Evolutionary conservation across 2,113 vertebrate species (phyloP).

Genomic region (Prochilodus magdalenae): DNA sequence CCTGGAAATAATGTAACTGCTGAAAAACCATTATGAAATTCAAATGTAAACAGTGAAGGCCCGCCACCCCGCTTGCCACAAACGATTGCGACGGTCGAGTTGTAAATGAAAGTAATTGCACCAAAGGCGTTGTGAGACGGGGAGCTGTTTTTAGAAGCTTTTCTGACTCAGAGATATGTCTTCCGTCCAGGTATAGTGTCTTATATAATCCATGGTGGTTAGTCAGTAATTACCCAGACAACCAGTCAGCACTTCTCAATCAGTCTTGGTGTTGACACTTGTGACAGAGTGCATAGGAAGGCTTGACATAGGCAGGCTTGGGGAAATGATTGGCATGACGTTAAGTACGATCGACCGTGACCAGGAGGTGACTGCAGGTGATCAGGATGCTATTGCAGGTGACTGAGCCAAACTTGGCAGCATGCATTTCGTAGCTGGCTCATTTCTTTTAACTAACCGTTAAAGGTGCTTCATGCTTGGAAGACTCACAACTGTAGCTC

Average conservation of each 20-base stretch:
- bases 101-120: background rate
- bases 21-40: conserved; percentile 15
- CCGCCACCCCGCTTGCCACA: background rate
- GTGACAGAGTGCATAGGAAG: conserved; percentile 63
- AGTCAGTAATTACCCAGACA: conserved; percentile 72
- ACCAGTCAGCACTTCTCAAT: conserved; percentile 77
- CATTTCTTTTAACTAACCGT: background rate
- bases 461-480: background rate
- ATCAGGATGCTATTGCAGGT: conserved; percentile 14
- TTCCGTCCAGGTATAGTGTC: conserved; percentile 65
- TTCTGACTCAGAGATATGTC: conserved; percentile 47
- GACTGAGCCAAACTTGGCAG: background rate
- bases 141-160: conserved; percentile 43
- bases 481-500: background rate
- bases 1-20: conserved; percentile 25
- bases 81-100: background rate
- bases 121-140: background rate
- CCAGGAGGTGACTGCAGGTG: conserved; percentile 16
- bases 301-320: conserved; percentile 56
- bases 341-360: conserved; percentile 18
- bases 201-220: conserved; percentile 70
- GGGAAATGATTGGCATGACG: conserved; percentile 37
- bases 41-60: conserved; percentile 1
- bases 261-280: conserved; percentile 69
- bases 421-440: background rate